These are phyloP conservation scores for Aleiodes testaceus DNA, from an alignment of 2,888 invertebrate species.

Conservation along the genomic window DNA sequence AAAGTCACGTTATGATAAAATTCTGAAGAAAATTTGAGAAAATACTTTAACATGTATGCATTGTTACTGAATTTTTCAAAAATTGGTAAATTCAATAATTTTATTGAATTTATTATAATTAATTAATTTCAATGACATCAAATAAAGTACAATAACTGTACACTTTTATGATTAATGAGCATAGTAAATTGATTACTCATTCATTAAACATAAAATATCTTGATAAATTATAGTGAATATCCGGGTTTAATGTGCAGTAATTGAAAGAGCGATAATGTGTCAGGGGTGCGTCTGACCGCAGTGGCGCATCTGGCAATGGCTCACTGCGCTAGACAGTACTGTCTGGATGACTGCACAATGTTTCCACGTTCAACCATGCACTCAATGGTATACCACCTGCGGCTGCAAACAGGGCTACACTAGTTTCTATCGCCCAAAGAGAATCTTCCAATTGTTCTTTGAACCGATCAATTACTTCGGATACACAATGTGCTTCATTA, in stretches of 20 bases:
- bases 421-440: slow-evolving; percentile 23
- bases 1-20: too few relatives aligned
- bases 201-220: neutral
- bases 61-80: too few relatives aligned
- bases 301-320: slow-evolving; percentile 49
- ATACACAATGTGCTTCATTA: slow-evolving; percentile 16
- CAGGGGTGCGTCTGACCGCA: slow-evolving; percentile 50
- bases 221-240: slow-evolving; percentile 6
- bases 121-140: neutral
- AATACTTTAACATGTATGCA: too few relatives aligned
- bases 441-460: slow-evolving; percentile 21
- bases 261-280: slow-evolving; percentile 40
- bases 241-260: slow-evolving; percentile 19
- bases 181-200: neutral
- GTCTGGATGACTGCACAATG: slow-evolving; percentile 36
- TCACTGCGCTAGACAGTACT: slow-evolving; percentile 49
- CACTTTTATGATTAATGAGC: neutral
- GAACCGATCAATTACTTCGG: slow-evolving; percentile 25
- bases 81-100: too few relatives aligned
- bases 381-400: slow-evolving; percentile 18
- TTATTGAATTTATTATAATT: neutral
- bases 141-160: too few relatives aligned
- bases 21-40: too few relatives aligned
- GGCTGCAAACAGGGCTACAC: slow-evolving; percentile 12
- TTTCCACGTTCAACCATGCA: slow-evolving; percentile 24